Evolutionary conservation across 2,113 vertebrate genomes (phyloP), one percentile per base, ranked within the genome.

Genomic region (Willisornis vidua): DNA sequence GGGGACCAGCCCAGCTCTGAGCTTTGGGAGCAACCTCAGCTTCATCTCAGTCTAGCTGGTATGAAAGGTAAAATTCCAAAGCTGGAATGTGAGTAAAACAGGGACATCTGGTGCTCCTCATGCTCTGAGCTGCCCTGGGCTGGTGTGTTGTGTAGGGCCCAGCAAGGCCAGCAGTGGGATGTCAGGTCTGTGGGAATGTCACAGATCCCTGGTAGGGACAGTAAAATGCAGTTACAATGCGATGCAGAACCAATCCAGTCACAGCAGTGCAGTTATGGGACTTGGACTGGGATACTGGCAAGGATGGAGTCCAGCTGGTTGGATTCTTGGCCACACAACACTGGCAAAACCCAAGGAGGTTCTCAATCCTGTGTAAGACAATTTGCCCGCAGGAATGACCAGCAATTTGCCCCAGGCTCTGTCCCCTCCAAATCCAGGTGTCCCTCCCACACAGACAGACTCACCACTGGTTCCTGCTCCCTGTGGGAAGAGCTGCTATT

Each of bases 331-430:
- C 19, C 28, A 31, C 14, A 5, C 46, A 45, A 7, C 26, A 0
- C 0, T 20, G 58, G 7, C 8, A 46, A 54, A 78, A 58, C 71
- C 35, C 3, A 1, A 6, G n/a, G 35, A 67, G 61, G 39, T 22
- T 76, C 43, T 61, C 52, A 25, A 0, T 17, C 33, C 20, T 3
- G 7, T 18, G 24, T 0, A 0, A 61, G 22, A 25, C 19, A 1
- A 4, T 71, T 71, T 71, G 12, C 19, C n/a, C 29, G 0, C 25
- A 25, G 43, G 17, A 31, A 19, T 28, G 37, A 14, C 25, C 51
- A 52, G 51, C 51, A 26, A 28, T 52, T 15, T 52, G 51, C 25
- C 51, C 51, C 29, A 19, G 49, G 15, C 20, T 43, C 46, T 26
- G 68, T 58, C 73, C 70, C 33, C 54, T 33, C 13, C 28, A 37